Conservation (phyloP, 2,113 vertebrate species). For the Sylvilagus bachmani region DNA sequence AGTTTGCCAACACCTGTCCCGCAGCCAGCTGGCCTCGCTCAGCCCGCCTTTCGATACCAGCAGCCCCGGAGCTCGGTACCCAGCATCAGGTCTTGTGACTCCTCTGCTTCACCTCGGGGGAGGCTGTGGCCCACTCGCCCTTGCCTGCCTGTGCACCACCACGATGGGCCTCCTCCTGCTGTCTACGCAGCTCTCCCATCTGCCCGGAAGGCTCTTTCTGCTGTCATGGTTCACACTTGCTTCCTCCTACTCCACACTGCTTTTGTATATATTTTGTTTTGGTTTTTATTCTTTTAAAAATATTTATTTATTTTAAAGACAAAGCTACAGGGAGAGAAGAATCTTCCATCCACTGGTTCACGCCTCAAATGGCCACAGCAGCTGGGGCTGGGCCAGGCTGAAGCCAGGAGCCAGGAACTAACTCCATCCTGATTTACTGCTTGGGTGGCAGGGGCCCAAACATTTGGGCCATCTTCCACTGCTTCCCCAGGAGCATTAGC, state of each 20-base stretch:
- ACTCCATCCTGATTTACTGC: too few species aligned
- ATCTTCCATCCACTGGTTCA: too few species aligned
- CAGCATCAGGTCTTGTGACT: neutral
- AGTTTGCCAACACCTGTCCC: neutral
- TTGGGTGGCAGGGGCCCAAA: too few species aligned
- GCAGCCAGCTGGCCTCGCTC: neutral
- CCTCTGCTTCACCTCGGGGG: neutral
- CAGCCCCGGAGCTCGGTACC: neutral
- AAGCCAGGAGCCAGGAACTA: too few species aligned
- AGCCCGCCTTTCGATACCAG: neutral
- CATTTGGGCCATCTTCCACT: too few species aligned
- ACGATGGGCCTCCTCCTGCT: accelerated
- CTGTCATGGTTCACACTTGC: neutral
- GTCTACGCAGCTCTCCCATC: neutral
- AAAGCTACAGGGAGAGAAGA: too few species aligned
- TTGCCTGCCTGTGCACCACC: neutral
- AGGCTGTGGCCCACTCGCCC: neutral
- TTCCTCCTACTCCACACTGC: neutral
- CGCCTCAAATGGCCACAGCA: too few species aligned
- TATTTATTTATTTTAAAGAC: too few species aligned
- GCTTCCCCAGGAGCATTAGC: too few species aligned
- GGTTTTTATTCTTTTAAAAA: neutral
- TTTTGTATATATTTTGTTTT: neutral
- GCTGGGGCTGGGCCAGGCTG: too few species aligned
- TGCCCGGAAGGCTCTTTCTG: neutral